Evolutionary conservation across 2,888 invertebrate genomes (phyloP), one percentile per base, ranked within the genome.

Genomic region (Danaus chrysippus): DNA sequence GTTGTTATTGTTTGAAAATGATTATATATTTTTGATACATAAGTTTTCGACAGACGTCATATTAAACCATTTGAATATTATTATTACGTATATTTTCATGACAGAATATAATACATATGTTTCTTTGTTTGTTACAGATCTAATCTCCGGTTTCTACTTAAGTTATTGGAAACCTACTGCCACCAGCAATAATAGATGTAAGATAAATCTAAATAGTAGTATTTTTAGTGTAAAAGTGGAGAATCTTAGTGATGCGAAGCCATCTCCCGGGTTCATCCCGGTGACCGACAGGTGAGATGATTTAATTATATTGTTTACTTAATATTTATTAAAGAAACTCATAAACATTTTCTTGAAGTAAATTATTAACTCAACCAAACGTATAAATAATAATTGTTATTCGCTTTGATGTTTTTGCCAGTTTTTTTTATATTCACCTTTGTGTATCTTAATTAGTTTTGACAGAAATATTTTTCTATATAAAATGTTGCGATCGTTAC

Each of bases 211-310:
- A 49, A 61, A 55, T 52, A 65, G 66, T 61, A 61, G 77, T 75
- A 68, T 19, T 77, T 80, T 71, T 67, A 76, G 75, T 77, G 74
- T 71, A 81, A 88, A 86, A 84, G 88, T 89, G 89, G 89, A 87
- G 81, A 82, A 87, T 68, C 61, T 82, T 71, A 76, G 85, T 70
- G 75, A 76, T 49, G 67, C 77, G 59, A 84, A 82, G 73, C 78
- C 81, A 64, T 81, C 70, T 70, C 70, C 86, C 82, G 87, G 87
- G 80, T 76, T 81, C 49, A 82, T 79, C 82, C 86, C 89, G 83
- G 87, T 86, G 61, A 82, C 83, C 42, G 89, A 90, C 76, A 83
- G 88, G 89, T 90, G 56, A 81, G 82, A 71, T 23, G 41, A 54
- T 54, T 23, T 54, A 52, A 49, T 49, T 12, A 43, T 10, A 42